Percentiles rank a stretch among this genome's conserved stretches.
Evolutionary conservation across 1,140 invertebrate genomes (phyloP).

Genomic region (Papilio aristodemus): DNA sequence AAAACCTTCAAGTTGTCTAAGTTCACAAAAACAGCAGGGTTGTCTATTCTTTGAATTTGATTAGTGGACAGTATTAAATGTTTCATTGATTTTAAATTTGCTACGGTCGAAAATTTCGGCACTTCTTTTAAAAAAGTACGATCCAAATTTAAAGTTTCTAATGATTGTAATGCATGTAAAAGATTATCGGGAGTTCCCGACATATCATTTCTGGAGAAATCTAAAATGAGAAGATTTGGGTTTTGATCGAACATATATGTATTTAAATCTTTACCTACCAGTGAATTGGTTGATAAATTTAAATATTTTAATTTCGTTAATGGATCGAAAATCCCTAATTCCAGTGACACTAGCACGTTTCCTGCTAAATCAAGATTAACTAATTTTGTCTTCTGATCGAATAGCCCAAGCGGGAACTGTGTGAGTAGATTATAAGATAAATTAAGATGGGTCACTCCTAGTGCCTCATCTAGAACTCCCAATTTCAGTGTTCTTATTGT

Average conservation of each 20-base stretch:
- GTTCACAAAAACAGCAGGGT: constrained; percentile 39
- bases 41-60: constrained; percentile 48
- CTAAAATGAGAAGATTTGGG: constrained; percentile 44
- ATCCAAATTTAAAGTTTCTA: constrained; percentile 56
- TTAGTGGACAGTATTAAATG: constrained; percentile 54
- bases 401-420: constrained; percentile 53
- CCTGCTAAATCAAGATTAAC: constrained; percentile 53
- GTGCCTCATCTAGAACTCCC: constrained; percentile 49
- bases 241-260: constrained; percentile 54
- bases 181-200: constrained; percentile 47
- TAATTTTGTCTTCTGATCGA: constrained; percentile 54
- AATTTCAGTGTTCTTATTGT: constrained; percentile 50
- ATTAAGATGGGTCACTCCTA: constrained; percentile 51
- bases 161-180: constrained; percentile 45
- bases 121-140: constrained; percentile 52
- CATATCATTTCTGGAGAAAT: constrained; percentile 67
- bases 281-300: constrained; percentile 54
- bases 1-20: constrained; percentile 49
- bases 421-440: constrained; percentile 57
- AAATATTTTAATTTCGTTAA: constrained; percentile 53
- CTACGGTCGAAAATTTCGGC: constrained; percentile 50
- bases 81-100: constrained; percentile 54
- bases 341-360: constrained; percentile 48
- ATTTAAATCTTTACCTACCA: constrained; percentile 49
- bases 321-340: constrained; percentile 55